Percentiles rank a stretch among this genome's conserved stretches.
Conservation (phyloP, 2,888 invertebrate species). For the Orgyia antiqua region DNA sequence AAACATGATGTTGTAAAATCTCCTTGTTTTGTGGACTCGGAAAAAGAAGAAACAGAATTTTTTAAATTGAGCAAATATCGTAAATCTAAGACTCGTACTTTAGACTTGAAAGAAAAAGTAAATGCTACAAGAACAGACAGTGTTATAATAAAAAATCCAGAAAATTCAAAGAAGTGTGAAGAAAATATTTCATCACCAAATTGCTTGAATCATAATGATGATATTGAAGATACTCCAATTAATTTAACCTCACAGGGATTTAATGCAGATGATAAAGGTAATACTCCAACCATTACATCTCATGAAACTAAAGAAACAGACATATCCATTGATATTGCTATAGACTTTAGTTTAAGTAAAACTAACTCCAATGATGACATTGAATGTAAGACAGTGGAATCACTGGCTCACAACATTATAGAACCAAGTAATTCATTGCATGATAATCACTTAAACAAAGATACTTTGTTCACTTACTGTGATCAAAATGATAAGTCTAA, state of each 20-base stretch:
- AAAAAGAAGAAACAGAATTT: constrained; percentile 52
- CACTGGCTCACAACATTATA: constrained; percentile 1
- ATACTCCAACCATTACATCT: constrained; percentile 4
- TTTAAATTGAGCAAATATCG: constrained; percentile 62
- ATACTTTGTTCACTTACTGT: constrained; percentile 2
- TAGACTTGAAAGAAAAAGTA: constrained; percentile 25
- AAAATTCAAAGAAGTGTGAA: constrained; percentile 45
- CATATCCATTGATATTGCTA: constrained; percentile 34
- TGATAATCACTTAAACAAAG: constrained; percentile 5
- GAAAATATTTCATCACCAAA: constrained; percentile 21
- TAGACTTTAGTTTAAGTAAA: constrained; percentile 58
- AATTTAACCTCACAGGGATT: constrained; percentile 38
- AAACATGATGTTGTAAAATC: constrained; percentile 19
- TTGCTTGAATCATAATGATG: constrained; percentile 8
- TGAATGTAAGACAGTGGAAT: constrained; percentile 4
- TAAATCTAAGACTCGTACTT: constrained; percentile 40
- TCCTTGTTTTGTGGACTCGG: constrained; percentile 30
- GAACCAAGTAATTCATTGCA: constrained; percentile 4
- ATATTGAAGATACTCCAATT: constrained; percentile 28
- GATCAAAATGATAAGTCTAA: not conserved
- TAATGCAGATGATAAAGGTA: constrained; percentile 7
- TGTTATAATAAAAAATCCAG: constrained; percentile 71
- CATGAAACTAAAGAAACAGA: constrained; percentile 10
- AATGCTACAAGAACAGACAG: constrained; percentile 56
- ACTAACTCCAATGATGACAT: constrained; percentile 11